These are phyloP conservation scores for Neomonachus schauinslandi DNA, from an alignment of 2,113 vertebrate species.

Conservation along the genomic window DNA sequence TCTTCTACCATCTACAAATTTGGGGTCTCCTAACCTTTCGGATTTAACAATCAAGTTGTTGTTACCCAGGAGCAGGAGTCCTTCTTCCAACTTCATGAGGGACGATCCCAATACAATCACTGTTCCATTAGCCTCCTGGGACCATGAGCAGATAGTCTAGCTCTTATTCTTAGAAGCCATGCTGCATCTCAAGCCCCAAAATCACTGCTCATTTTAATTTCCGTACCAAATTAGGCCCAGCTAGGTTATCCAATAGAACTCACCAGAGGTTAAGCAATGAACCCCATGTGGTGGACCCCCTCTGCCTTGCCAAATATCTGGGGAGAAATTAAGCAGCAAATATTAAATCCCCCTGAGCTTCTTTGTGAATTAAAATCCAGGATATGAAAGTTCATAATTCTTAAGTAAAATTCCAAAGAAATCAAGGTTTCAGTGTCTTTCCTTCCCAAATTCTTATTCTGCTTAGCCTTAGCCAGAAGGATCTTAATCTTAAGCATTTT, in stretches of 20 bases:
- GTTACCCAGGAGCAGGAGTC: neutral
- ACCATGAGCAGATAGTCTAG: neutral
- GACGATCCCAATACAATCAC: neutral
- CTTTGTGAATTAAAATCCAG: neutral
- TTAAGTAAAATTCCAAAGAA: conserved; percentile 12
- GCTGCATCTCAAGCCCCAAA: neutral
- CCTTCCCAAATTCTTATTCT: conserved; percentile 18
- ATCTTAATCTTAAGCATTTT: neutral
- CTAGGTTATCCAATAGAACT: neutral
- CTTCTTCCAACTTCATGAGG: neutral
- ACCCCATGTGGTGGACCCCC: neutral
- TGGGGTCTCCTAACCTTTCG: neutral
- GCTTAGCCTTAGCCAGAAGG: neutral
- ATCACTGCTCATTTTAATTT: neutral
- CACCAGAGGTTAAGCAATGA: neutral
- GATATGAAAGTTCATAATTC: conserved; percentile 15
- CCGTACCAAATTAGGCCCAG: neutral
- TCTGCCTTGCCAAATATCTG: neutral
- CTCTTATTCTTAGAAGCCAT: neutral
- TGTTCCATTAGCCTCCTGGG: neutral
- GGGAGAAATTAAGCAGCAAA: neutral
- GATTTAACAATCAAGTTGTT: neutral
- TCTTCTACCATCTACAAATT: neutral
- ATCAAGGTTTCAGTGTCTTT: conserved; percentile 6
- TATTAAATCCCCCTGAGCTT: neutral